phyloP scores from a whole-genome alignment of 2,113 vertebrate genomes.

The Atherinomorus stipes region DNA sequence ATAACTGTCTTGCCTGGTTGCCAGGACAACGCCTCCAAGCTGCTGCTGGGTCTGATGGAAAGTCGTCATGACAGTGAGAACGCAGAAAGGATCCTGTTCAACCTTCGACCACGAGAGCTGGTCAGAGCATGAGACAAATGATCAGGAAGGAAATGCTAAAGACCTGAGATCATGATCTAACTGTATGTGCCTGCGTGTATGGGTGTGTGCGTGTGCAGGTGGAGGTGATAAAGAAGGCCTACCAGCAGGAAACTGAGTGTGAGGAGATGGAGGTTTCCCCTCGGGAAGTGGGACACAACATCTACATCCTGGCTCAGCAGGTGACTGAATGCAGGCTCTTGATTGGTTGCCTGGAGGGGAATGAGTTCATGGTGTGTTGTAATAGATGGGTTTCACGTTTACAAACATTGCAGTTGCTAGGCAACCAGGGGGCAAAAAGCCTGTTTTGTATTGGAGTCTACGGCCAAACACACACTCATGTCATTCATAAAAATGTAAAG shows the following conservation, averaged over 20 bases:
- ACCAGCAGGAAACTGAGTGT: conserved; percentile 91
- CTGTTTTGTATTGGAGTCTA: no score
- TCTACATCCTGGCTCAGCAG: conserved; percentile 97
- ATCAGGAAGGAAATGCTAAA: not conserved
- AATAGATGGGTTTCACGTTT: no score
- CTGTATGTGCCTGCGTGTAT: not conserved
- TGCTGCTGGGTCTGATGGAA: conserved; percentile 96
- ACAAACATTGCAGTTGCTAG: no score
- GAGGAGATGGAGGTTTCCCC: conserved; percentile 91
- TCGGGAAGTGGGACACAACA: conserved; percentile 96
- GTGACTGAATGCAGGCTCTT: conserved; percentile 70
- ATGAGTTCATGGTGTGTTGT: not conserved
- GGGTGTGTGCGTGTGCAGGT: conserved; percentile 81
- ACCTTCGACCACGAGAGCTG: conserved; percentile 94
- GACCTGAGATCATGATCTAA: not conserved
- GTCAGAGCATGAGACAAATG: conserved; percentile 76
- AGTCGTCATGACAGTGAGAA: conserved; percentile 97
- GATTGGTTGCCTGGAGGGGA: not conserved
- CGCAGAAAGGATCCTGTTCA: conserved; percentile 95
- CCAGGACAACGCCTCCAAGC: conserved; percentile 98
- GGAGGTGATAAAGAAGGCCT: conserved; percentile 96
- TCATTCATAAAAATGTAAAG: no score
- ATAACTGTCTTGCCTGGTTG: conserved; percentile 2
- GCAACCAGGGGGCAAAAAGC: no score
- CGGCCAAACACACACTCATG: no score